These are phyloP conservation scores for Neria commutata DNA, from an alignment of 2,888 invertebrate genomes.

Conservation along the genomic window DNA sequence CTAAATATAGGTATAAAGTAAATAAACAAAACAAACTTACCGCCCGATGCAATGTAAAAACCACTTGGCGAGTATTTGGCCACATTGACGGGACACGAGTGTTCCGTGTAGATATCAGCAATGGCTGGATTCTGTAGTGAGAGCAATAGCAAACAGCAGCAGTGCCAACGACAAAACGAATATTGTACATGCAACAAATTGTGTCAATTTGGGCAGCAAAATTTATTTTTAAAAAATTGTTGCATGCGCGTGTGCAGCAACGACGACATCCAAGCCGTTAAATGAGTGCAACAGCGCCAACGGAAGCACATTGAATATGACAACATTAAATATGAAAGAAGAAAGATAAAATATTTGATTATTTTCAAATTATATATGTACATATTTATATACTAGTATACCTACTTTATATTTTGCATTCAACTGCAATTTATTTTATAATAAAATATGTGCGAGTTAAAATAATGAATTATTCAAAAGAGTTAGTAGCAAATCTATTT, in stretches of 20 bases:
- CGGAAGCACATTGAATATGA: not conserved
- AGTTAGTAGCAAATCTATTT: too few relatives aligned
- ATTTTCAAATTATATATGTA: not conserved
- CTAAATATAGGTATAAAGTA: too few relatives aligned
- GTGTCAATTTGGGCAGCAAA: too few relatives aligned
- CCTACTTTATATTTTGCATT: too few relatives aligned
- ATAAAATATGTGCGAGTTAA: too few relatives aligned
- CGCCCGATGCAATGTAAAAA: conserved; percentile 98
- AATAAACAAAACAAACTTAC: conserved; percentile 64
- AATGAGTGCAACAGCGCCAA: too few relatives aligned
- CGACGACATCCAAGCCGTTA: too few relatives aligned
- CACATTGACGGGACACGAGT: conserved; percentile 92
- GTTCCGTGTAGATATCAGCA: conserved; percentile 96
- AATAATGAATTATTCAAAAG: too few relatives aligned
- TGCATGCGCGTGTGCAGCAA: too few relatives aligned
- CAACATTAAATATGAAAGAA: not conserved
- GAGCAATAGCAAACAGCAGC: conserved; percentile 34
- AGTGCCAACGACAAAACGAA: not conserved
- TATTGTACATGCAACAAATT: not conserved
- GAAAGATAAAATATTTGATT: not conserved
- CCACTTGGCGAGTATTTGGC: conserved; percentile 98
- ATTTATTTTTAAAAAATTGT: too few relatives aligned
- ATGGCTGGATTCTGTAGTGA: conserved; percentile 81
- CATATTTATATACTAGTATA: too few relatives aligned
- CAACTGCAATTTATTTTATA: too few relatives aligned